These are phyloP conservation scores for Pluvialis apricaria DNA, from an alignment of 2,113 vertebrate genomes.

Conservation along the genomic window DNA sequence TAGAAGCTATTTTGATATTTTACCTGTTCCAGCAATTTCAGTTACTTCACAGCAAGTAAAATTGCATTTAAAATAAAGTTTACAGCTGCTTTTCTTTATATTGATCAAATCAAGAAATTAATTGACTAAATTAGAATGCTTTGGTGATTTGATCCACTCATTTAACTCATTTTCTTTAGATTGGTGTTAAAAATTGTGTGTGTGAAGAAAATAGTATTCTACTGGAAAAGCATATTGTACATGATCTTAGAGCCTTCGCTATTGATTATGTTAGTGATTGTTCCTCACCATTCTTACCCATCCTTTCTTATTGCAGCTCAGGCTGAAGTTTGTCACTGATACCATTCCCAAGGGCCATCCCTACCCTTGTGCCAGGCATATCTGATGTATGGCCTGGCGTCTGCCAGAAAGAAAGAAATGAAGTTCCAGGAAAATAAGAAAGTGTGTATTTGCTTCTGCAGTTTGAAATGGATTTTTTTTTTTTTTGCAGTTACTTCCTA, in stretches of 20 bases:
- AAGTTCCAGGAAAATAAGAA: background rate
- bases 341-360: background rate
- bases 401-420: background rate
- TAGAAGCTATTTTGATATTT: background rate
- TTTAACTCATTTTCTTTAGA: background rate
- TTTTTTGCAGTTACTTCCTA: background rate
- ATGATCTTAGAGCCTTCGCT: fast-evolving
- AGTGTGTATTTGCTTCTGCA: background rate
- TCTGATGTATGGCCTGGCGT: fast-evolving
- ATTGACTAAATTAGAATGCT: fast-evolving
- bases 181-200: background rate
- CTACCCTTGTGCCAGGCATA: fast-evolving
- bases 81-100: background rate
- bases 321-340: background rate
- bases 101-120: background rate
- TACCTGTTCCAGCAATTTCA: background rate
- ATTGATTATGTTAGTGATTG: no score
- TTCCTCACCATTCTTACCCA: fast-evolving
- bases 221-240: fast-evolving
- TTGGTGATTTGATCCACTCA: background rate
- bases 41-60: background rate
- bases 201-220: background rate
- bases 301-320: background rate
- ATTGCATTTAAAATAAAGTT: background rate
- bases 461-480: background rate